Evolutionary conservation across 1,140 invertebrate species (phyloP).

Genomic region (Drosophila lowei): DNA sequence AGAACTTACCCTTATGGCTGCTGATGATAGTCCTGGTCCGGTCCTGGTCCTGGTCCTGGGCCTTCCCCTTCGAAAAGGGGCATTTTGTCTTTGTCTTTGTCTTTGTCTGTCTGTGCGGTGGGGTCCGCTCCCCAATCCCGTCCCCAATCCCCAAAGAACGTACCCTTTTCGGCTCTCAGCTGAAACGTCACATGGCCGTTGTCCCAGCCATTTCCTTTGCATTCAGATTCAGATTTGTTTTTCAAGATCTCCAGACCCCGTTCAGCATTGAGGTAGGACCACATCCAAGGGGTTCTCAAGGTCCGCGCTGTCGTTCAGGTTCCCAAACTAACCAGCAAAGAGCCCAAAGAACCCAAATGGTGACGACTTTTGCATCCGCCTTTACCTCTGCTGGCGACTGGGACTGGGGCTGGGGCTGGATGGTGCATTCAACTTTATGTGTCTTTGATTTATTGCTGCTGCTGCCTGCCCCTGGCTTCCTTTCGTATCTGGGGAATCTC

Average conservation of each 20-base stretch:
- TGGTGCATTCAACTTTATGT: slow-evolving; percentile 78
- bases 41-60: no score
- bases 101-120: slow-evolving; percentile 30
- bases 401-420: background rate
- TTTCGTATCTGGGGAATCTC: slow-evolving; percentile 33
- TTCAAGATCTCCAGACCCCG: slow-evolving; percentile 48
- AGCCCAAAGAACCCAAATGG: slow-evolving; percentile 12
- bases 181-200: slow-evolving; percentile 53
- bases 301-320: background rate
- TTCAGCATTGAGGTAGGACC: slow-evolving; percentile 73
- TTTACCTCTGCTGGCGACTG: slow-evolving; percentile 20
- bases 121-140: background rate
- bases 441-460: slow-evolving; percentile 77
- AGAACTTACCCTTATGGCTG: slow-evolving; percentile 9
- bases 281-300: slow-evolving; percentile 61
- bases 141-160: background rate
- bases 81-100: slow-evolving; percentile 61
- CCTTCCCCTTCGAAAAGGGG: no score
- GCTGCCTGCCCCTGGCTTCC: slow-evolving; percentile 30
- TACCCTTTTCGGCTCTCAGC: slow-evolving; percentile 55
- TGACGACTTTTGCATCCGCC: slow-evolving; percentile 78
- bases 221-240: slow-evolving; percentile 72
- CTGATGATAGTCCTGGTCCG: slow-evolving; percentile 14
- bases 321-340: background rate
- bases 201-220: slow-evolving; percentile 10